A percentile compares a stretch with the other conserved stretches of the same genome.
Conservation (phyloP, 2,888 invertebrate genomes). For the Ochropleura plecta region DNA sequence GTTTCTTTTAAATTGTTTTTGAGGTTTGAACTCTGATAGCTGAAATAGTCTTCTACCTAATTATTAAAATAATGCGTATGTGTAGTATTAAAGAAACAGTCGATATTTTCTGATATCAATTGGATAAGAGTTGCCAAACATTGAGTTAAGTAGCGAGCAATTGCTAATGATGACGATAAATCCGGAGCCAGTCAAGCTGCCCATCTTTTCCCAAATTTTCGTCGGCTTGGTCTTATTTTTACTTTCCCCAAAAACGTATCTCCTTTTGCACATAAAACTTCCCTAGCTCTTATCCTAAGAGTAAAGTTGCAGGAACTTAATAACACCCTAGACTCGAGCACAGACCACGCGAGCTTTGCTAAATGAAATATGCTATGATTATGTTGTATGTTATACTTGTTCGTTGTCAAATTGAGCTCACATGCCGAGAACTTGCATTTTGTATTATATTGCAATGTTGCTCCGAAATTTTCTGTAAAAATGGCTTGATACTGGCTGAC, state of each 20-base stretch:
- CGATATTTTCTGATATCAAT: no score
- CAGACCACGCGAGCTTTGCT: constrained; percentile 60
- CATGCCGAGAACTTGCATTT: constrained; percentile 44
- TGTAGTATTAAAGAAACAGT: no score
- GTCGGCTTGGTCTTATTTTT: no score
- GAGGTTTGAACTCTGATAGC: no score
- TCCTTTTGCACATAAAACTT: background rate
- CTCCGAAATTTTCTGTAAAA: constrained; percentile 18
- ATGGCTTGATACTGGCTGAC: constrained; percentile 3
- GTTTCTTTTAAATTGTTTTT: no score
- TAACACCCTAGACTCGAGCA: constrained; percentile 64
- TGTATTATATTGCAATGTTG: constrained; percentile 36
- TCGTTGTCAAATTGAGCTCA: constrained; percentile 59
- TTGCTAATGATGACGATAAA: no score
- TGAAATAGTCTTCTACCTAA: no score
- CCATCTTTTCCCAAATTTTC: no score
- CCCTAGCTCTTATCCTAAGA: constrained; percentile 48
- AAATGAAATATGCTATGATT: constrained; percentile 70
- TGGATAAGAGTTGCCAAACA: no score
- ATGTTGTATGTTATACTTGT: constrained; percentile 41
- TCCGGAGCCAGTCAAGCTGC: no score
- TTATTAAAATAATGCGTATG: no score
- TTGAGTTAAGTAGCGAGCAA: no score
- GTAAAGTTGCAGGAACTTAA: constrained; percentile 64
- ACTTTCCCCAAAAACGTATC: background rate